phyloP scores from a whole-genome alignment of 2,113 vertebrate species.

The Kobus ellipsiprymnus region DNA sequence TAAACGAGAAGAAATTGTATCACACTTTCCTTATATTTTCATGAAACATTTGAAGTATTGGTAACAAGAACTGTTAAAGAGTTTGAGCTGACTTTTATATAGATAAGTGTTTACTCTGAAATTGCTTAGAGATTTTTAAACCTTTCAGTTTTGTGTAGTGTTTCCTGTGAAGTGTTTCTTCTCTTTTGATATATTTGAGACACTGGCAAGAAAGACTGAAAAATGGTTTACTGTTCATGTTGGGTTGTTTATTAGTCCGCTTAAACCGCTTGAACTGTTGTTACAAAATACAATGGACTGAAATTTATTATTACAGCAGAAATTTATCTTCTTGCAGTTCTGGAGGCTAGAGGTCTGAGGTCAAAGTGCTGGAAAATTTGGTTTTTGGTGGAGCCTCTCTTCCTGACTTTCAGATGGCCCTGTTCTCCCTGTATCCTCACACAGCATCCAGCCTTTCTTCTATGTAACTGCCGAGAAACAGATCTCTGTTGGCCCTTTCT shows the following conservation, averaged over 20 bases:
- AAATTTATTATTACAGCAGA: neutral
- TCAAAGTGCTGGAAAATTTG: neutral
- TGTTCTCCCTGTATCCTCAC: neutral
- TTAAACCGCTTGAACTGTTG: neutral
- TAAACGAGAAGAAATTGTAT: neutral
- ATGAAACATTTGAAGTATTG: neutral
- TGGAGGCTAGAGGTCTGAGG: neutral
- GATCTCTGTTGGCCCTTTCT: neutral
- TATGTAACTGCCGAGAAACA: neutral
- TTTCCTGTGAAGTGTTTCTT: neutral
- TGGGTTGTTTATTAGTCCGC: neutral
- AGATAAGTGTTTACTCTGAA: neutral
- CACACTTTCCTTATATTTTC: neutral
- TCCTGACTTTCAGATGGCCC: neutral
- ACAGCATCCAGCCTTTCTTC: neutral
- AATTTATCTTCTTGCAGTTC: neutral
- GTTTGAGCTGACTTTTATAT: neutral
- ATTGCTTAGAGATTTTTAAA: slow-evolving; percentile 14
- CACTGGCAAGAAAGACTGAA: neutral
- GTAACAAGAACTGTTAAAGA: neutral
- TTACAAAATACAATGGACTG: neutral
- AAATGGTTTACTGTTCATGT: neutral
- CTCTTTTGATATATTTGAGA: neutral
- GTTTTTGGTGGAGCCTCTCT: neutral
- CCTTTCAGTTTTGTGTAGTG: neutral